Conservation (phyloP, 2,113 vertebrate genomes). For the Chloropsis cyanopogon region DNA sequence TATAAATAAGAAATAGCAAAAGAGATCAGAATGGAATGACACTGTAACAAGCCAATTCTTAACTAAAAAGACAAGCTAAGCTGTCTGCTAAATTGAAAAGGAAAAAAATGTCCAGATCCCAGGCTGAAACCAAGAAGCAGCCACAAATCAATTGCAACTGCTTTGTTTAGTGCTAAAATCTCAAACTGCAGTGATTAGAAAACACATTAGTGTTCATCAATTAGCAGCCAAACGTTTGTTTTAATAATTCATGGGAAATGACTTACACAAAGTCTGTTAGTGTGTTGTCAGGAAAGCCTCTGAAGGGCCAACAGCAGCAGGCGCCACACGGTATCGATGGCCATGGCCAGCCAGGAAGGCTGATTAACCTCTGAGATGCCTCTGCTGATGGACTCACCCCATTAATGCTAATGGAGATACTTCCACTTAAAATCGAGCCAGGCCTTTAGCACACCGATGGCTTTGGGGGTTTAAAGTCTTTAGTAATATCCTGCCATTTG, state of each 20-base stretch:
- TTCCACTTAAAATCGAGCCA: conserved; percentile 64
- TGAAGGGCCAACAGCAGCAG: conserved; percentile 88
- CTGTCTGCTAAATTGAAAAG: conserved; percentile 70
- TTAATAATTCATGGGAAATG: conserved; percentile 98
- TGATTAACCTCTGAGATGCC: conserved; percentile 93
- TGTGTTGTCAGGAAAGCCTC: conserved; percentile 87
- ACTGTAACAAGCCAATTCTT: conserved; percentile 64
- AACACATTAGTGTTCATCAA: conserved; percentile 99
- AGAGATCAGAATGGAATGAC: conserved; percentile 25
- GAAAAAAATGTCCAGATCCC: conserved; percentile 12
- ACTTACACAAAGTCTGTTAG: conserved; percentile 90
- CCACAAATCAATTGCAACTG: conserved; percentile 90
- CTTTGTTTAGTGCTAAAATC: conserved; percentile 98
- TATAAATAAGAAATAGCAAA: background rate
- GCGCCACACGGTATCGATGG: conserved; percentile 93
- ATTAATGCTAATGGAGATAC: conserved; percentile 89
- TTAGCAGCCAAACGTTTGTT: conserved; percentile 94
- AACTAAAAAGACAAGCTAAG: conserved; percentile 70
- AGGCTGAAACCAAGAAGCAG: conserved; percentile 75
- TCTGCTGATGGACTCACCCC: conserved; percentile 77
- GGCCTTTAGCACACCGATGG: conserved; percentile 56
- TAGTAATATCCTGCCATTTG: conserved; percentile 62
- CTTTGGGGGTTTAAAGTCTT: conserved; percentile 65
- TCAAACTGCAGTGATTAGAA: conserved; percentile 99
- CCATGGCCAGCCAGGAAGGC: conserved; percentile 89